Conservation (phyloP, 2,797 vertebrate species). For the Anguilla megastoma region DNA sequence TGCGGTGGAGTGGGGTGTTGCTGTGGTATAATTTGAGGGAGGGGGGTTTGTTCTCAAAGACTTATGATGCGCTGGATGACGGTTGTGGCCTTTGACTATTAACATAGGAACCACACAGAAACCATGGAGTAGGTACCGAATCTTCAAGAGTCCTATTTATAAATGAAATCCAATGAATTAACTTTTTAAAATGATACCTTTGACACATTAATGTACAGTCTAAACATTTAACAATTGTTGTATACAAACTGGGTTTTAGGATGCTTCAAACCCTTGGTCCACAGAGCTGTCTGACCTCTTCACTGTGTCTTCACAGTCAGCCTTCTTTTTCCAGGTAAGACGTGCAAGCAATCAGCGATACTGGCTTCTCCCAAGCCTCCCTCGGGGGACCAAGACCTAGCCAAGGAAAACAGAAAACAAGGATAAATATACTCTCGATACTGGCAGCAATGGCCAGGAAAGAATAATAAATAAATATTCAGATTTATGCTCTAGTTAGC, state of each 20-base stretch:
- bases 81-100: no score
- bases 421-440: conserved; percentile 72
- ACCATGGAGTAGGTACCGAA: neutral
- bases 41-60: no score
- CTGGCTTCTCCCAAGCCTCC: conserved; percentile 85
- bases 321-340: conserved; percentile 93
- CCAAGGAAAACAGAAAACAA: conserved; percentile 73
- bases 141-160: neutral
- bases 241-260: neutral
- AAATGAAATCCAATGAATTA: neutral
- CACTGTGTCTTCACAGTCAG: conserved; percentile 76
- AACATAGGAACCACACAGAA: neutral
- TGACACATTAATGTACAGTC: neutral
- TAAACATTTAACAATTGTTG: neutral
- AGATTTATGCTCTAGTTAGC: conserved; percentile 68
- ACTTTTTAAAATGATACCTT: neutral
- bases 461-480: conserved; percentile 82
- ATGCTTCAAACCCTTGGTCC: conserved; percentile 57
- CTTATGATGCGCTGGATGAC: no score
- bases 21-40: no score
- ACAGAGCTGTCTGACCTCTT: conserved; percentile 89
- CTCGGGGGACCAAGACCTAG: conserved; percentile 75
- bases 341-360: conserved; percentile 87
- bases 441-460: conserved; percentile 75
- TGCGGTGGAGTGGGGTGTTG: no score